A percentile compares a stretch with the other conserved stretches of the same genome.
phyloP scores from a whole-genome alignment of 2,113 vertebrate genomes.

The Podarcis cretensis region DNA sequence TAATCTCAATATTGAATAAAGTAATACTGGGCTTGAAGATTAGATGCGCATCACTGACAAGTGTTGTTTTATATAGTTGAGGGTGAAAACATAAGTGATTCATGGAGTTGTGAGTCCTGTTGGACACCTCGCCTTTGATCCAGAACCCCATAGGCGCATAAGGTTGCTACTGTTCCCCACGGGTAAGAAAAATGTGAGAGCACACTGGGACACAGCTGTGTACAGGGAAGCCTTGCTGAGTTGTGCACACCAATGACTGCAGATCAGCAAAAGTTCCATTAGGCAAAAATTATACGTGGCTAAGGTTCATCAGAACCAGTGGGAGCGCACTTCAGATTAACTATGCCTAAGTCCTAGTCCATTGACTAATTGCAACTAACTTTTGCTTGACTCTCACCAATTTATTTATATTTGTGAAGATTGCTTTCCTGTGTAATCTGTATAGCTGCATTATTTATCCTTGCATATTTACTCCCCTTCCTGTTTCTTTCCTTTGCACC shows the following conservation, averaged over 20 bases:
- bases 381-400: not conserved
- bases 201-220: not conserved
- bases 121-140: not conserved
- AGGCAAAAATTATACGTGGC: not conserved
- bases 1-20: not conserved
- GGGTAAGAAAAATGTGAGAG: not conserved
- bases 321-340: not conserved
- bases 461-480: not conserved
- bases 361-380: not conserved
- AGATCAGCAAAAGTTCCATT: not conserved
- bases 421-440: not conserved
- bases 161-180: not conserved
- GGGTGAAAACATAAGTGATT: not conserved
- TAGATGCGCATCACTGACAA: accelerated
- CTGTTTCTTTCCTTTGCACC: not conserved
- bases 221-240: not conserved
- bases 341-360: not conserved
- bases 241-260: not conserved
- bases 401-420: not conserved
- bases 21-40: not conserved
- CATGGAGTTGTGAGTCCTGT: not conserved
- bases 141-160: not conserved
- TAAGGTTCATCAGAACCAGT: not conserved
- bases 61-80: not conserved
- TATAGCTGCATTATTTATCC: not conserved